A percentile compares a stretch with the other conserved stretches of the same genome.
Conservation (phyloP, 2,797 vertebrate species). For the Oreochromis grahami region DNA sequence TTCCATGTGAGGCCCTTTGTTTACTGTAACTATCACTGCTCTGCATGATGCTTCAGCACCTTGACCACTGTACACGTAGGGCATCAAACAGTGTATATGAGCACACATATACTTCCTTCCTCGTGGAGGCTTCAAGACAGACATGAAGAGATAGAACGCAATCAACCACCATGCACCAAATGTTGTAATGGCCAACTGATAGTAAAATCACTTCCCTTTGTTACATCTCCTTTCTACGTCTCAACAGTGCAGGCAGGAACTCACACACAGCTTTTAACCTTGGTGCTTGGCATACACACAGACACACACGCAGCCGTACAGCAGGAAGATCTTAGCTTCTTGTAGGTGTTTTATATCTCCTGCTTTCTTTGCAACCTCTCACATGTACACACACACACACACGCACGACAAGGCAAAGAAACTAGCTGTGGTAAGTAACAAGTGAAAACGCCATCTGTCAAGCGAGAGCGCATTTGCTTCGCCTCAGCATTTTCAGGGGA, state of each 20-base stretch:
- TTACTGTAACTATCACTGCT: background rate
- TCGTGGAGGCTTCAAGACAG: background rate
- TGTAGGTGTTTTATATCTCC: slow-evolving; percentile 50
- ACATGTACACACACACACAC: background rate
- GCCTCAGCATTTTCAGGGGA: slow-evolving; percentile 79
- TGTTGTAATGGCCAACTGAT: slow-evolving; percentile 26
- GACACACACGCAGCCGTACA: slow-evolving; percentile 5
- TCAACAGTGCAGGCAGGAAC: background rate
- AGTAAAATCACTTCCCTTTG: slow-evolving; percentile 35
- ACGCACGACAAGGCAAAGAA: slow-evolving; percentile 59
- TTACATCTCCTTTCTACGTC: background rate
- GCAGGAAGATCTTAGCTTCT: slow-evolving; percentile 34
- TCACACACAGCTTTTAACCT: slow-evolving; percentile 1
- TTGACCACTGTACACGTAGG: slow-evolving; percentile 1
- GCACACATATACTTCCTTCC: background rate
- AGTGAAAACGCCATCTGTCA: slow-evolving; percentile 82
- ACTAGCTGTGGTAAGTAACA: slow-evolving; percentile 77
- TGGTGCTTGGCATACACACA: background rate
- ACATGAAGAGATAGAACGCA: background rate
- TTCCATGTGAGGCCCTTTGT: background rate
- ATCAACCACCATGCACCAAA: slow-evolving; percentile 17
- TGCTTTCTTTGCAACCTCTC: slow-evolving; percentile 1
- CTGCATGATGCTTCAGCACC: slow-evolving; percentile 48
- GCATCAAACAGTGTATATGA: background rate
- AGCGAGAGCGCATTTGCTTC: slow-evolving; percentile 71